phyloP scores from a whole-genome alignment of 53 echinoderm and acorn worm species.

The Henricia sp. region DNA sequence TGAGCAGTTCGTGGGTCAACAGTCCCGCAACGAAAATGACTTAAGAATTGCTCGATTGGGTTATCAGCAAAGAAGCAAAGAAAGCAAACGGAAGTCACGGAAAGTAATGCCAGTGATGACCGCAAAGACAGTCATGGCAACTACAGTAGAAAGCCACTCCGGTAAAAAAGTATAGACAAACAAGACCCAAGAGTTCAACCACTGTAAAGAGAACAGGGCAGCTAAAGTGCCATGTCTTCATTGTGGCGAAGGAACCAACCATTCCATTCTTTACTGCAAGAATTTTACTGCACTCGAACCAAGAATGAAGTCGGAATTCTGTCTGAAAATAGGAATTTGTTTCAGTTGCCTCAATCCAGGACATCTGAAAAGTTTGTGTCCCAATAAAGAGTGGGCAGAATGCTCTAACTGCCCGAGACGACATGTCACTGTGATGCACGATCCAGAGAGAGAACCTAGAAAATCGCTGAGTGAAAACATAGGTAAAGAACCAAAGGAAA shows the following conservation, averaged over 20 bases:
- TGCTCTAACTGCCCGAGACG: slow-evolving; percentile 9
- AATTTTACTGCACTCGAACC: slow-evolving; percentile 27
- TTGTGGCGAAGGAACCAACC: slow-evolving; percentile 40
- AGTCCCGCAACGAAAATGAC: slow-evolving; percentile 41
- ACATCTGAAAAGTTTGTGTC: not conserved
- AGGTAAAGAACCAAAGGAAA: not conserved
- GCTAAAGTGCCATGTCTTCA: slow-evolving; percentile 20
- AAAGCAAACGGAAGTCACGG: not conserved
- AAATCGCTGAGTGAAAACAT: not conserved
- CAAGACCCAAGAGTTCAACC: not conserved
- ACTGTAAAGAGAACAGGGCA: slow-evolving; percentile 7
- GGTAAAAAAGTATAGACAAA: not conserved
- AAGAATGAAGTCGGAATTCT: slow-evolving; percentile 53
- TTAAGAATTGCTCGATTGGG: slow-evolving; percentile 23
- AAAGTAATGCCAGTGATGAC: not conserved
- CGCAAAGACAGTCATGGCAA: slow-evolving; percentile 13
- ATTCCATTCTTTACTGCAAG: slow-evolving; percentile 38
- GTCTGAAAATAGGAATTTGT: slow-evolving; percentile 18
- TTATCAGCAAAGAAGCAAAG: slow-evolving; percentile 8
- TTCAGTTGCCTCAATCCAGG: slow-evolving; percentile 24
- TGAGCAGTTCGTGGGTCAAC: slow-evolving; percentile 21
- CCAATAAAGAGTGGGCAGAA: slow-evolving; percentile 10
- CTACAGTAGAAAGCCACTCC: not conserved
- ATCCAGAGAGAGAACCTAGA: slow-evolving; percentile 3
- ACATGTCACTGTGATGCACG: slow-evolving; percentile 18